Evolutionary conservation across 1,140 invertebrate genomes (phyloP), one percentile per base, ranked within the genome.

Genomic region (Meloidogyne floridensis): DNA sequence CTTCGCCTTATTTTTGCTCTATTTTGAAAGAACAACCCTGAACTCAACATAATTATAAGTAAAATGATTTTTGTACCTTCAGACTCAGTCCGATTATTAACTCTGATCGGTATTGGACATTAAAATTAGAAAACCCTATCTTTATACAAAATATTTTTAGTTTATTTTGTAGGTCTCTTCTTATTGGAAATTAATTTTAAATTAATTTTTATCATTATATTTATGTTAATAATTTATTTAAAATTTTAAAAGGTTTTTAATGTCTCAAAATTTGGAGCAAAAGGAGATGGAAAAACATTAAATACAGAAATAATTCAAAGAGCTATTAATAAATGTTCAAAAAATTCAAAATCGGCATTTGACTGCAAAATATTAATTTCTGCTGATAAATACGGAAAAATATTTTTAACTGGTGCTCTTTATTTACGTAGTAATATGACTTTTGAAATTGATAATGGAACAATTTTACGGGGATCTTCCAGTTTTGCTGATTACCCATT

Each of bases 401-500:
- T 53, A 73, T 73, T 73, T 53, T 15, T 18, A 43, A n/a, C 72
- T 43, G 72, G 72, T 53, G 15, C 72, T 13, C 51, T 73, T 43
- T 73, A 47, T 53, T 53, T 73, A 53, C 13, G 15, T 15, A 73
- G 72, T 5, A 73, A 73, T 53, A 73, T 73, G 72, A 73, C 72
- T 53, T 15, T 73, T 13, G 72, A 73, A 53, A 53, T 73, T 43
- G 4, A 0, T n/a, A 53, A 73, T 43, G 72, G 13, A 53, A 53
- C 72, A 3, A 73, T 53, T 53, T 53, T 73, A 53, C 11, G 10
- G 2, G 75, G 75, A 54, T 76, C 75, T 54, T 20, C 75, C 15
- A 76, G 20, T 65, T 76, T 15, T 32, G 20, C 3, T 65, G 75
- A 76, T 54, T 76, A 76, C 32, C 75, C 75, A 3, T 42, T 76